Evolutionary conservation across 2,888 invertebrate species (phyloP).

Genomic region (Operophtera brumata): DNA sequence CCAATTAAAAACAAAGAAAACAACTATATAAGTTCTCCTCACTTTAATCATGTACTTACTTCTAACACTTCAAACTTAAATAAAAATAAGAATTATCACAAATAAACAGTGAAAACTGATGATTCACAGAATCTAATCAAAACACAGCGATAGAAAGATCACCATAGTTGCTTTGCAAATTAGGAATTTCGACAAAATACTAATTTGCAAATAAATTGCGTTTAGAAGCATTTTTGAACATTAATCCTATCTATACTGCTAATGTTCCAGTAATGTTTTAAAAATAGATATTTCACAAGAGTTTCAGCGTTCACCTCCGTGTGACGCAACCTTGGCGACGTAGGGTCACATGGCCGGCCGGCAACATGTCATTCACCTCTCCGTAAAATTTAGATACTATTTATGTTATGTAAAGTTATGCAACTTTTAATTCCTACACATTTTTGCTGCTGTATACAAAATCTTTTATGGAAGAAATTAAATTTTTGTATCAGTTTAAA

Average conservation of each 20-base stretch:
- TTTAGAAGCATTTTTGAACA: slow-evolving; percentile 5
- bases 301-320: slow-evolving; percentile 32
- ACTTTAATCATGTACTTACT: slow-evolving; percentile 50
- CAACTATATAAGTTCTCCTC: slow-evolving; percentile 36
- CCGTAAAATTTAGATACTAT: slow-evolving; percentile 11
- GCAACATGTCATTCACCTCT: slow-evolving; percentile 38
- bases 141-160: slow-evolving; percentile 56
- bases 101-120: slow-evolving; percentile 74
- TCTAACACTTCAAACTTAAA: slow-evolving; percentile 63
- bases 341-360: slow-evolving; percentile 14
- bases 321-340: slow-evolving; percentile 30
- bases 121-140: slow-evolving; percentile 77
- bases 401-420: neutral
- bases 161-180: slow-evolving; percentile 39
- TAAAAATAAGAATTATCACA: slow-evolving; percentile 71
- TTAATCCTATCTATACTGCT: neutral
- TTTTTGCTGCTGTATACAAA: neutral
- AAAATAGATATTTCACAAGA: slow-evolving; percentile 38
- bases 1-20: slow-evolving; percentile 30
- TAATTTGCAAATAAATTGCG: slow-evolving; percentile 21
- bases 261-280: slow-evolving; percentile 7
- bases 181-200: slow-evolving; percentile 29
- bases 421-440: neutral
- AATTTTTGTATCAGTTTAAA: slow-evolving; percentile 9
- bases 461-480: neutral